Base-by-base conservation (phyloP, 2,888 invertebrate species). In the Saturnia pavonia region DNA sequence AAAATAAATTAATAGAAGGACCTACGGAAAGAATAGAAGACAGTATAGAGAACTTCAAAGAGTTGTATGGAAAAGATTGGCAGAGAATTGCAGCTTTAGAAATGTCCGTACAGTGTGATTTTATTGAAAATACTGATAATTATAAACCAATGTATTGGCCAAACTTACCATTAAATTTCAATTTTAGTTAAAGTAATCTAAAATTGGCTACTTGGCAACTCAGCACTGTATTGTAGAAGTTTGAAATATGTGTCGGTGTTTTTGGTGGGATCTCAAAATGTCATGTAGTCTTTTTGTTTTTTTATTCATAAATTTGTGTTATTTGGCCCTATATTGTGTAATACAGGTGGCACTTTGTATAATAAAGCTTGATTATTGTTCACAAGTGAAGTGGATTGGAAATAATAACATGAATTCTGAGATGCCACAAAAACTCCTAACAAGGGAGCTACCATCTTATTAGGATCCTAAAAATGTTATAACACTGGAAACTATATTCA, bases 51-150 rank as follows among this genome's bases (percentile, higher is more conserved):
- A 87, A 88, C 73, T 91, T 94, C 75, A 88, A 92, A 76, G 85
- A 90, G 72, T 83, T 97, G 25, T 97, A 97, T 85, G 97, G 97
- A 0, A 89, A 94, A 51, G 91, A 94, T 19, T 95, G 96, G 83
- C 92, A 95, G 34, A 95, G 93, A 84, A 95, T 97, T 78, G 94
- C 95, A 75, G 96, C 96, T 0, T 95, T 97, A 94, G 97, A 97
- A 91, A 96, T 96, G 74, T 95, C 96, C 0, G 82, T 97, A 74
- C 95, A 96, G 75, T 93, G 96, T 70, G 94, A 95, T 65, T 96
- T 95, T 86, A 95, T 97, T 73, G 88, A 94, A 74, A 94, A 95
- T 74, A 88, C 94, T 79, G 96, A 96, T 79, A 91, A 90, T 72
- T 85, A 92, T 4, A 95, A 96, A 76, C 96, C 96, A 8, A 88